Evolutionary conservation across 2,797 vertebrate genomes (phyloP).

Genomic region (Bovichtus variegatus): DNA sequence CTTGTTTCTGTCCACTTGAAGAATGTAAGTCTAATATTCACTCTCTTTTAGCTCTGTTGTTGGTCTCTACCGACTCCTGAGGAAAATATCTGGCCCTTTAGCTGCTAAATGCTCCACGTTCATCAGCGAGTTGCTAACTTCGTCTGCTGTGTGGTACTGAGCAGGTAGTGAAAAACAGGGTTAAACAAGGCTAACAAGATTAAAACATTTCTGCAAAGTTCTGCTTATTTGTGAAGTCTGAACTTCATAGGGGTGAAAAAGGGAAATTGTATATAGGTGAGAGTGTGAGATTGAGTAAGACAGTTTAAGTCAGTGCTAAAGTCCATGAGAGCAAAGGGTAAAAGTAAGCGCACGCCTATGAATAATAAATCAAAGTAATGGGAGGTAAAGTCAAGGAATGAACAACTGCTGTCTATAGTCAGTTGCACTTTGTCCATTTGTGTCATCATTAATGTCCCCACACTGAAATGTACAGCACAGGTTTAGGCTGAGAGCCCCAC

Average conservation of each 20-base stretch:
- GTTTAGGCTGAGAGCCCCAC: no score
- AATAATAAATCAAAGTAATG: neutral
- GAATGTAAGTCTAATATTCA: neutral
- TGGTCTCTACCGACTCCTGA: no score
- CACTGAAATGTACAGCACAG: neutral
- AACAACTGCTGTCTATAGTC: no score
- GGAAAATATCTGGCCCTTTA: no score
- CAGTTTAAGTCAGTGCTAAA: neutral
- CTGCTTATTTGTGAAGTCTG: no score
- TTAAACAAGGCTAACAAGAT: no score
- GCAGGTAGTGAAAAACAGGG: neutral
- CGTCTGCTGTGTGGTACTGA: neutral
- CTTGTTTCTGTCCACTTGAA: neutral
- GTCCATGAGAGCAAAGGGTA: neutral
- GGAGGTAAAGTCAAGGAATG: fast-evolving
- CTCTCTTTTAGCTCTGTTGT: neutral
- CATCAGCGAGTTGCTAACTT: neutral
- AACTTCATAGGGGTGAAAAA: constrained; percentile 77
- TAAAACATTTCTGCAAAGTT: no score
- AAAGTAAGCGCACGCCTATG: fast-evolving
- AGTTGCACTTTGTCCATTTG: constrained; percentile 10
- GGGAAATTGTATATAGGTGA: fast-evolving
- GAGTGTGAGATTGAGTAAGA: neutral
- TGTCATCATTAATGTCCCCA: neutral
- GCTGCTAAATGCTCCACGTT: no score